These are phyloP conservation scores for Andrena bucephala DNA, from an alignment of 2,888 invertebrate species.

Conservation along the genomic window DNA sequence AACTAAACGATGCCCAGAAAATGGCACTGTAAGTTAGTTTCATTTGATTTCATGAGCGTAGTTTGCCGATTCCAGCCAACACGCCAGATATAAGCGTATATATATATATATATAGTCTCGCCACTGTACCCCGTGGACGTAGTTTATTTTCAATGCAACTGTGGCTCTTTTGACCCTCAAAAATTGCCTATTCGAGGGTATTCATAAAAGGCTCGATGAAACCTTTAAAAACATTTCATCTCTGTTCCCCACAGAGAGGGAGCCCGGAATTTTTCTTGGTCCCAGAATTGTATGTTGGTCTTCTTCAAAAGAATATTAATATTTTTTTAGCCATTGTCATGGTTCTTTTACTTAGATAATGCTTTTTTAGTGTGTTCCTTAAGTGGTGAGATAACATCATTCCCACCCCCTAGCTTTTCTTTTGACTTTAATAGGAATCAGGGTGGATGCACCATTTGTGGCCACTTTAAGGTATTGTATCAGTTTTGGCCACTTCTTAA, in stretches of 20 bases:
- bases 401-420: too few species aligned
- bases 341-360: not conserved
- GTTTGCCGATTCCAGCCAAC: constrained; percentile 61
- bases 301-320: not conserved
- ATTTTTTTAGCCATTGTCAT: not conserved
- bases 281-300: not conserved
- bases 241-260: too few species aligned
- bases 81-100: constrained; percentile 4
- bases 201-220: not conserved
- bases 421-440: too few species aligned
- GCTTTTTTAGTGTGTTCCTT: not conserved
- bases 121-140: not conserved
- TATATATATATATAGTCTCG: not conserved
- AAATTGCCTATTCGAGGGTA: not conserved
- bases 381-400: too few species aligned
- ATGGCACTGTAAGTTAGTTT: constrained; percentile 78
- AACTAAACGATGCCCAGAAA: constrained; percentile 78
- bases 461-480: too few species aligned
- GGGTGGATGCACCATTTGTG: too few species aligned
- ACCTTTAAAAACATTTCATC: too few species aligned
- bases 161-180: too few species aligned
- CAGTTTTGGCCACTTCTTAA: too few species aligned
- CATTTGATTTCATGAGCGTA: constrained; percentile 80
- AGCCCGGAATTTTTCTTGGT: not conserved
- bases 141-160: not conserved